Percentiles rank a stretch among this genome's conserved stretches.
phyloP scores from a whole-genome alignment of 2,113 vertebrate species.

The Antennarius striatus region DNA sequence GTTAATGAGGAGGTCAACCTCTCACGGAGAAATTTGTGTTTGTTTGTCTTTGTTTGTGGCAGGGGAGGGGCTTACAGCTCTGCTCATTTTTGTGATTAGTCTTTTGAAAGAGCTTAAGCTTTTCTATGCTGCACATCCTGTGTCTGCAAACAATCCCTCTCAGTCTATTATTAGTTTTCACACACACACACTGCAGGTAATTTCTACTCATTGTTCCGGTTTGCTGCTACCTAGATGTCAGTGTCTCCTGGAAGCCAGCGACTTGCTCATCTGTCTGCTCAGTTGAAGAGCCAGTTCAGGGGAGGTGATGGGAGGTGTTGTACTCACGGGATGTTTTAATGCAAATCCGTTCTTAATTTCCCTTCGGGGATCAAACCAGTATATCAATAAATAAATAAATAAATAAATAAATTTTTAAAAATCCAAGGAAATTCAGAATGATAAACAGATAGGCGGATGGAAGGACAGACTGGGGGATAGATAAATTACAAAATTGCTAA shows the following conservation, averaged over 20 bases:
- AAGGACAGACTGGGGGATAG: too few relatives aligned
- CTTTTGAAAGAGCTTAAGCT: slow-evolving; percentile 16
- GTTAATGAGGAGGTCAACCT: slow-evolving; percentile 1
- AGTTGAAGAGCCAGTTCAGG: slow-evolving; percentile 36
- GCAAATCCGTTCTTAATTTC: too few relatives aligned
- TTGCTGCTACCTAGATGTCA: slow-evolving; percentile 17
- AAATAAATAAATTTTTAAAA: too few relatives aligned
- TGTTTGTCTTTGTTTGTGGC: slow-evolving; percentile 11
- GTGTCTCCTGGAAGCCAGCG: slow-evolving; percentile 3
- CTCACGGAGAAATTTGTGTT: neutral
- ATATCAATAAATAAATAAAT: too few relatives aligned
- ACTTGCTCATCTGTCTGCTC: slow-evolving; percentile 1
- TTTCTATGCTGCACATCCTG: slow-evolving; percentile 11
- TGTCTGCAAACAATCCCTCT: slow-evolving; percentile 11
- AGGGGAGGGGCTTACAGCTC: neutral
- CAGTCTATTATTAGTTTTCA: neutral
- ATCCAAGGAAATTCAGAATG: too few relatives aligned
- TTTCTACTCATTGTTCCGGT: slow-evolving; percentile 11
- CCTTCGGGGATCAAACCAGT: too few relatives aligned
- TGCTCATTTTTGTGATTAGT: slow-evolving; percentile 17
- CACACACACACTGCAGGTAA: neutral
- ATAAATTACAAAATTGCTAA: too few relatives aligned
- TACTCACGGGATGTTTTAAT: neutral
- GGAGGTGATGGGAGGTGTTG: slow-evolving; percentile 32
- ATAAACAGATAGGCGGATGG: too few relatives aligned